A percentile compares a stretch with the other conserved stretches of the same genome.
These are phyloP conservation scores for Pristiophorus japonicus DNA, from an alignment of 2,113 vertebrate genomes.

Conservation along the genomic window DNA sequence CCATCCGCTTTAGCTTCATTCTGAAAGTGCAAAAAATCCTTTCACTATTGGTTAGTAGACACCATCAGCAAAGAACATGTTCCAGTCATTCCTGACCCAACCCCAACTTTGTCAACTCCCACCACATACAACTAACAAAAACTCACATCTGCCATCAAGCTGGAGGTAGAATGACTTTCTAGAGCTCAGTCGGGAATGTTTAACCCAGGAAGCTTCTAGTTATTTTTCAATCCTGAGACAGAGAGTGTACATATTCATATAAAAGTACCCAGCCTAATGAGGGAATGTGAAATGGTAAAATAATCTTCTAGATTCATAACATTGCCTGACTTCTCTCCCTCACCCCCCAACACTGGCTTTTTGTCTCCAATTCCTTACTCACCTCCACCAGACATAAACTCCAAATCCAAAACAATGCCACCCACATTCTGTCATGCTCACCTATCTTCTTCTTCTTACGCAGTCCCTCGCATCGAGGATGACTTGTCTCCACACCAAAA, in stretches of 20 bases:
- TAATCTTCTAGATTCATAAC: neutral
- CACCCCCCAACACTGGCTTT: neutral
- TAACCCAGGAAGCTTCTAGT: neutral
- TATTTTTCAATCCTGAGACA: neutral
- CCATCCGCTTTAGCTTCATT: conserved; percentile 52
- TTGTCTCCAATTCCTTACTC: neutral
- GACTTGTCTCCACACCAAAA: too few species aligned
- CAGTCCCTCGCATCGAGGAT: too few species aligned
- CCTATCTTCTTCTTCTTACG: too few species aligned
- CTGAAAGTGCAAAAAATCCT: conserved; percentile 42
- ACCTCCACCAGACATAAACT: neutral
- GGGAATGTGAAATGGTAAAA: neutral
- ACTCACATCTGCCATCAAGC: neutral
- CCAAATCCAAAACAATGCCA: neutral
- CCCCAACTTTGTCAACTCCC: neutral
- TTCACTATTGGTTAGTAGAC: neutral
- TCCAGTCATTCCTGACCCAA: neutral
- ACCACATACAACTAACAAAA: neutral
- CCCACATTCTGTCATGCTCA: neutral
- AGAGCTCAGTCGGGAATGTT: neutral
- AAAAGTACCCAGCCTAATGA: neutral
- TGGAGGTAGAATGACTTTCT: neutral
- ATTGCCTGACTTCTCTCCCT: neutral
- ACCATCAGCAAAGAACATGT: neutral
- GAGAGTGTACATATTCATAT: neutral